These are phyloP conservation scores for Andinoacara biseriatus DNA, from an alignment of 2,113 vertebrate genomes.

Conservation along the genomic window DNA sequence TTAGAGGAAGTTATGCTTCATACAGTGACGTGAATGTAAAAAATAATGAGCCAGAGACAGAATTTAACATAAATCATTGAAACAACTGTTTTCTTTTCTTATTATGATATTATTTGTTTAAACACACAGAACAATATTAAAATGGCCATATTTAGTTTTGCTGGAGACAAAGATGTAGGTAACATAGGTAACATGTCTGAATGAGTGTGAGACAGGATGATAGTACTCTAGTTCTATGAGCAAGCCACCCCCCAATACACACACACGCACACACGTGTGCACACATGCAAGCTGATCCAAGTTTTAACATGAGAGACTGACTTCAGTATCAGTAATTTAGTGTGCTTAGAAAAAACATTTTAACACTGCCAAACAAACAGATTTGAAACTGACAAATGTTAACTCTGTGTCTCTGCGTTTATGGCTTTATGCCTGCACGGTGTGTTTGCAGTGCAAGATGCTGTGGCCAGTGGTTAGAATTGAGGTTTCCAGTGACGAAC, in stretches of 20 bases:
- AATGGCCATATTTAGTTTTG: not conserved
- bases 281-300: slow-evolving; percentile 18
- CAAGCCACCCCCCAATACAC: not conserved
- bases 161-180: not conserved
- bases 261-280: not conserved
- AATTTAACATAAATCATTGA: not conserved
- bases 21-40: not conserved
- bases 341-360: slow-evolving; percentile 21
- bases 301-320: slow-evolving; percentile 50
- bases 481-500: not conserved
- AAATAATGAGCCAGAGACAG: not conserved
- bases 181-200: too few species aligned
- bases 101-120: not conserved
- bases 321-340: slow-evolving; percentile 19
- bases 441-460: slow-evolving; percentile 19
- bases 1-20: not conserved
- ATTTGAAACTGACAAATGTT: slow-evolving; percentile 37
- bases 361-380: slow-evolving; percentile 39
- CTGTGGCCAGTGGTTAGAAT: not conserved
- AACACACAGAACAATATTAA: not conserved
- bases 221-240: not conserved
- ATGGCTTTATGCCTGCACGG: slow-evolving; percentile 17
- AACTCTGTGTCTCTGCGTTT: slow-evolving; percentile 36
- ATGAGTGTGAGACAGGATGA: not conserved
- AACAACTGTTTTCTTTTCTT: not conserved